Base-by-base conservation (phyloP, 2,797 vertebrate genomes). In the Simalia tracyae region DNA sequence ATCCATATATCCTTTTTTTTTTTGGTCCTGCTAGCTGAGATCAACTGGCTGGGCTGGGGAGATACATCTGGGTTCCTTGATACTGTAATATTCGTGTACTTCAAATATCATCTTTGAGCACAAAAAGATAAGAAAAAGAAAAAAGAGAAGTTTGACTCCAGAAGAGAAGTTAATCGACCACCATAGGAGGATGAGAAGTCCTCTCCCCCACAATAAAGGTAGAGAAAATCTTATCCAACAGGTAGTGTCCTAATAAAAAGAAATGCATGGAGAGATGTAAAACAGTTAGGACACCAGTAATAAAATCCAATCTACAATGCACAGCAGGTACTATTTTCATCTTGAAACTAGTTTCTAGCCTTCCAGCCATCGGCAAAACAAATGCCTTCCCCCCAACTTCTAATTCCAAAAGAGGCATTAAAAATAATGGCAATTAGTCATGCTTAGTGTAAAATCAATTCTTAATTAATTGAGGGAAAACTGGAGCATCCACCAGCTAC, bases 361-460 rank as follows among this genome's bases (percentile, higher is more conserved):
- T 50, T 89, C 46, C 24, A 81, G 3, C 57, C 87, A 86, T 14
- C 28, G 64, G 36, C 91, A 54, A 72, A 72, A 60, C 86, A 81
- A 81, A 46, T 81, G 24, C 36, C n/a, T 72, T 42, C 5, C 22
- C 66, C 84, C 22, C 72, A 46, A 36, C 72, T 81, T 81, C 46
- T 46, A 46, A 66, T 10, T 88, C 61, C 60, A 93, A 86, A 94
- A 92, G 26, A 89, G 8, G 66, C 93, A 89, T 89, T 88, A 57
- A 86, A 92, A 63, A 84, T 42, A 87, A 26, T 10, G 89, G 17
- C 6, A 89, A 59, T 84, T 81, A 85, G 66, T 36, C 91, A 86
- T 63, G 64, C 57, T 94, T 66, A 91, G 5, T 76, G 56, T 26
- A 92, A 92, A 86, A 92, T 86, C 84, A 86, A 89, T 90, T 89